Conservation (phyloP, 2,888 invertebrate species). For the Crocallis elinguaria region DNA sequence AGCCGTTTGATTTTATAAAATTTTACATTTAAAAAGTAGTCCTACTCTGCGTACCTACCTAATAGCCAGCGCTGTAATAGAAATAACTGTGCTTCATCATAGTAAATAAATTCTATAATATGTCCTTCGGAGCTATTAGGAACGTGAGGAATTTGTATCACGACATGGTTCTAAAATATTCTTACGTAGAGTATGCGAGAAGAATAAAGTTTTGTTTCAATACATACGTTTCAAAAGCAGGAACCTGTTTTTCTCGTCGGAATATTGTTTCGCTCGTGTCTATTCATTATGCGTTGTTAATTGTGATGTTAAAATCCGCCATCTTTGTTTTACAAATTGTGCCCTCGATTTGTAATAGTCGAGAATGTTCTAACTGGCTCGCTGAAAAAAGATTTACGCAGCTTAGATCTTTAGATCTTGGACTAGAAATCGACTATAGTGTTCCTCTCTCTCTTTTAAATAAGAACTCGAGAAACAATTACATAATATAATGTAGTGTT, state of each 20-base stretch:
- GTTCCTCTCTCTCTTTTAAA: no score
- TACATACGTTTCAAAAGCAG: constrained; percentile 63
- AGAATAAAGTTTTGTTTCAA: constrained; percentile 53
- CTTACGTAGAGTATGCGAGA: constrained; percentile 21
- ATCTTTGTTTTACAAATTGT: constrained; percentile 78
- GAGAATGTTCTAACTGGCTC: not conserved
- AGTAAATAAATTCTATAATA: not conserved
- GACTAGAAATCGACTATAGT: no score
- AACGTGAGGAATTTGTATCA: not conserved
- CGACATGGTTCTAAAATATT: constrained; percentile 13
- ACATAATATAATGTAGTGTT: no score
- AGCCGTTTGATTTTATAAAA: no score
- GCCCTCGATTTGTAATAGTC: constrained; percentile 64
- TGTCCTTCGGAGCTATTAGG: not conserved
- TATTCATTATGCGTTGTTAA: constrained; percentile 69
- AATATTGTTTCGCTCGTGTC: constrained; percentile 69
- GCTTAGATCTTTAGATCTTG: no score
- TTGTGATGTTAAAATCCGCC: constrained; percentile 76
- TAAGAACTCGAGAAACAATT: no score
- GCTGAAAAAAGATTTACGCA: not conserved
- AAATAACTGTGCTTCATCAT: no score
- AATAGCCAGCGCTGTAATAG: not conserved
- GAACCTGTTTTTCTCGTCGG: constrained; percentile 75
- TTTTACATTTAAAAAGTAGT: no score
- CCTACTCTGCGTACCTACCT: not conserved